phyloP scores from a whole-genome alignment of 2,113 vertebrate genomes.

The Petrocephalus microphthalmus region DNA sequence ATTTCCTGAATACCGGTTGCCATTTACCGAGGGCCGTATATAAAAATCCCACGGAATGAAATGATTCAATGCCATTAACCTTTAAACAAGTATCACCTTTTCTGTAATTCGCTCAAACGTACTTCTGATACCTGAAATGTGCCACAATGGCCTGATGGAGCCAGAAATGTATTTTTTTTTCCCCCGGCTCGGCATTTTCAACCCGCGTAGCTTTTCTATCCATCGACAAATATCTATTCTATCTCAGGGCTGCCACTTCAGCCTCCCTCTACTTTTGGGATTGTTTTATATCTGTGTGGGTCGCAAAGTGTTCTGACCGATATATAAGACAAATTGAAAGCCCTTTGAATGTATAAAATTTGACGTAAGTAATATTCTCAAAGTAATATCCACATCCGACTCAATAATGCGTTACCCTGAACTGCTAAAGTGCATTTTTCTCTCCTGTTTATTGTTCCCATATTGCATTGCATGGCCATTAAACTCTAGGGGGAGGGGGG shows the following conservation, averaged over 20 bases:
- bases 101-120: neutral
- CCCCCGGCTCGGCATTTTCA: neutral
- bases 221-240: neutral
- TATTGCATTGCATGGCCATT: neutral
- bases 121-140: constrained; percentile 4
- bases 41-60: neutral
- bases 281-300: neutral
- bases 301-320: neutral
- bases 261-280: neutral
- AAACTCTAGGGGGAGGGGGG: neutral
- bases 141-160: neutral
- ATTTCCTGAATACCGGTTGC: neutral
- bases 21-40: neutral
- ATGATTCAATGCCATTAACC: constrained; percentile 5
- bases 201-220: neutral
- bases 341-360: neutral
- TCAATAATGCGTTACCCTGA: constrained; percentile 11
- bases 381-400: constrained; percentile 2
- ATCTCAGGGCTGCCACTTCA: neutral
- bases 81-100: constrained; percentile 1
- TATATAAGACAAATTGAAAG: constrained; percentile 7
- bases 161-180: constrained; percentile 2
- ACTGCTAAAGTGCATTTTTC: constrained; percentile 10
- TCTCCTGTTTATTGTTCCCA: constrained; percentile 13
- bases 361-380: constrained; percentile 7